Evolutionary conservation across 2,113 vertebrate species (phyloP), one percentile per base, ranked within the genome.

Genomic region (Peromyscus polionotus): DNA sequence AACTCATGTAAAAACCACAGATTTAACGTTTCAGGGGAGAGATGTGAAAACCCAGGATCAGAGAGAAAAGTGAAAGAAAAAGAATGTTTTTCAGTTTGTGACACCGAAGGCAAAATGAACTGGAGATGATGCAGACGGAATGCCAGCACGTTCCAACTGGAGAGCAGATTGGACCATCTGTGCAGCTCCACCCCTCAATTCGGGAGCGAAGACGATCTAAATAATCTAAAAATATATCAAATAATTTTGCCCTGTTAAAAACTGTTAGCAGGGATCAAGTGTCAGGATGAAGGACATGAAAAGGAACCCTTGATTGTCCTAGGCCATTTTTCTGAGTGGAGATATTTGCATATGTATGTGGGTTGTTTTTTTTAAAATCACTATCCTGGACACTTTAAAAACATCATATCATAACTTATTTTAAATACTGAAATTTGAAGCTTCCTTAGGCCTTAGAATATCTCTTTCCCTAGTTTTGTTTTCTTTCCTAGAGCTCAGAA

Each of bases 381-480:
- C 83, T 97, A 65, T 39, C 54, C 51, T 85, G n/a, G 48, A 93
- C 67, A 95, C 73, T 94, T 97, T 65, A 81, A 91, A 94, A 48
- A 92, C 65, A 87, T 75, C n/a, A 88, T 81, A 90, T 72, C 48
- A 95, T 73, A 95, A 73, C 48, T 86, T 88, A 61, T 33, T 91
- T 96, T 90, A 77, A 93, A 79, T 75, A 86, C 26, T 86, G 72
- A 97, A 92, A 80, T 80, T 39, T 7, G 1, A 93, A 85, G 22
- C 93, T 96, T 68, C 73, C 51, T 89, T 95, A 77, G 79, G n/a
- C 54, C 85, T 95, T 81, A 93, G 57, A 85, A 75, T 42, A 57
- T 92, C 73, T 95, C 65, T 96, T 95, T 93, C 93, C 77, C 81
- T 92, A 48, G 26, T 95, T 95, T 31, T 80, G 76, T 93, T 97